Percentiles rank a stretch among this genome's conserved stretches.
Conservation (phyloP, 2,113 vertebrate genomes). For the Cygnus buccinator region DNA sequence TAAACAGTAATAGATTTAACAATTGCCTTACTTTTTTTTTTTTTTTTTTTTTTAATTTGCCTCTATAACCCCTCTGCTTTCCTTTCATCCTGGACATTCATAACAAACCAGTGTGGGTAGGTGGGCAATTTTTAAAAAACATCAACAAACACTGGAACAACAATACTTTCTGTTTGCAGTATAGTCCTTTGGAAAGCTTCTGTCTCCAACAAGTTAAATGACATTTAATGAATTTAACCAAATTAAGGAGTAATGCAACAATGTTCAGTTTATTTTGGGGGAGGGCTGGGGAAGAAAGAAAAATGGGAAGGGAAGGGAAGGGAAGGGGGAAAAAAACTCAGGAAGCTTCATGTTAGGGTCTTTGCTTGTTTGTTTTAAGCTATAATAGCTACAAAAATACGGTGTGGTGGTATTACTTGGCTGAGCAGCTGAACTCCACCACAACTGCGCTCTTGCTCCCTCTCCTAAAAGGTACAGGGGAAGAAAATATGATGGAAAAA, state of each 20-base stretch:
- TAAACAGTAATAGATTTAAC: constrained; percentile 1
- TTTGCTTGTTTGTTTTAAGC: neutral
- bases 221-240: neutral
- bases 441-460: too few relatives aligned
- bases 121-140: neutral
- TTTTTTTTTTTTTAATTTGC: neutral
- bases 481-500: too few relatives aligned
- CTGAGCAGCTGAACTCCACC: too few relatives aligned
- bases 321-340: neutral
- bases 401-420: too few relatives aligned
- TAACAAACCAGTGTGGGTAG: neutral
- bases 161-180: neutral
- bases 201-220: neutral
- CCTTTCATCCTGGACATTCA: neutral
- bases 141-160: neutral
- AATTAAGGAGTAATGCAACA: neutral
- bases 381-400: neutral
- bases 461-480: too few relatives aligned
- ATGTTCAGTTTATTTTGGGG: neutral
- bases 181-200: neutral
- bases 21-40: neutral
- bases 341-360: neutral
- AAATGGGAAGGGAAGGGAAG: neutral
- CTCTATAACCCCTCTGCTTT: neutral
- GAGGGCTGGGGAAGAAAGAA: neutral